Base-by-base conservation (phyloP, 2,888 invertebrate species). In the Eilema caniola region DNA sequence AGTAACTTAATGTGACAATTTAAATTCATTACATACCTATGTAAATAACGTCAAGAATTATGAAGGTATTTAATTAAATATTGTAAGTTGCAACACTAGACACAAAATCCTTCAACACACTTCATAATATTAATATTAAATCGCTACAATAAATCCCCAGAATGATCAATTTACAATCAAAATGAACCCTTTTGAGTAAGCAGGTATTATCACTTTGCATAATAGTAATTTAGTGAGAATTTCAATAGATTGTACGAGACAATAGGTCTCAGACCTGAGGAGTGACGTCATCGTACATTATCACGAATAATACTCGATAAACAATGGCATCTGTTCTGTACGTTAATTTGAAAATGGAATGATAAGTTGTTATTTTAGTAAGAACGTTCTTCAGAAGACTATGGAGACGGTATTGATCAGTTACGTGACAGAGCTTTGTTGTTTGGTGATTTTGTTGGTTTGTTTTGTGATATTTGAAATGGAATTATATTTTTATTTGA, bases 141-240 rank as follows among this genome's bases (percentile, higher is more conserved):
- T 79, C 71, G 74, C 73, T 74, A 74, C 80, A 78, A 82, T 82
- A 82, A 81, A 79, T 81, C 83, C 77, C 73, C 62, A 82, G 85
- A 86, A 85, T 90, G 90, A 89, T 89, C 88, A 91, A 91, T 91
- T 90, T 90, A 89, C 91, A 90, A 91, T 89, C 86, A 88, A 85
- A 87, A 91, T 90, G 86, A 90, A 86, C 78, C 81, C 84, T 72
- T 79, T 85, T 77, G 78, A 79, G 67, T 65, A 63, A 70, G 73
- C 74, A 74, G 73, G 81, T 77, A 72, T 74, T 75, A 77, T 75
- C 78, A 77, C 74, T 82, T 81, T 76, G 76, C 78, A 82, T 85
- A 79, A 81, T 81, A 80, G 80, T 82, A 74, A 74, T 74, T 72
- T 72, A 72, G 72, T 63, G 41, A 23, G 72, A 61, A 62, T 72